phyloP scores from a whole-genome alignment of 2,797 vertebrate species.

The Microctenopoma steveboyesi region DNA sequence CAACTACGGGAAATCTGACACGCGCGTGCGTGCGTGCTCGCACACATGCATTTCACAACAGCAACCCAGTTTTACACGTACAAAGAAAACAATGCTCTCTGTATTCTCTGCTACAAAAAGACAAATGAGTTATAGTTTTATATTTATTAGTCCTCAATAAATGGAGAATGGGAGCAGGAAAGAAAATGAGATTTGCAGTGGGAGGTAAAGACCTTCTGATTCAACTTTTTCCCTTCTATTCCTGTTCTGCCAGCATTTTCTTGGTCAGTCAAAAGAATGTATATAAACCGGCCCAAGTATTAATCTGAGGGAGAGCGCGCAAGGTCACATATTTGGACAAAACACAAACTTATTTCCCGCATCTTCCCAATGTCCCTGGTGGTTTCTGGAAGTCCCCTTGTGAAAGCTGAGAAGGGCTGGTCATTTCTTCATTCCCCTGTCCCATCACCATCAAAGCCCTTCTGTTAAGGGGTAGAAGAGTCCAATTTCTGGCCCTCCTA shows the following conservation, averaged over 20 bases:
- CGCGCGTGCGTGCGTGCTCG: neutral
- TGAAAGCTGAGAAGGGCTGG: slow-evolving; percentile 73
- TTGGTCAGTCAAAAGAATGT: slow-evolving; percentile 14
- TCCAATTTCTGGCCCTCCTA: slow-evolving; percentile 70
- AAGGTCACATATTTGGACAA: slow-evolving; percentile 55
- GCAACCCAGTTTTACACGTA: slow-evolving; percentile 9
- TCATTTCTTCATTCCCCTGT: slow-evolving; percentile 58
- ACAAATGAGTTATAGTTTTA: slow-evolving; percentile 16
- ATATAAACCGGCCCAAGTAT: slow-evolving; percentile 2
- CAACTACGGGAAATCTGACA: slow-evolving; percentile 82
- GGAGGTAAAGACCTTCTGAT: slow-evolving; percentile 11
- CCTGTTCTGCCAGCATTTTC: slow-evolving; percentile 22
- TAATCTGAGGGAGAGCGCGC: slow-evolving; percentile 24
- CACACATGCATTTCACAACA: too few species aligned
- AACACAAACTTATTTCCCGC: slow-evolving; percentile 51
- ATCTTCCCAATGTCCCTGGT: slow-evolving; percentile 54
- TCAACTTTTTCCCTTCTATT: slow-evolving; percentile 13
- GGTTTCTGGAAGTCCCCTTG: slow-evolving; percentile 70
- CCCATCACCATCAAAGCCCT: slow-evolving; percentile 73
- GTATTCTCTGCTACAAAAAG: slow-evolving; percentile 31
- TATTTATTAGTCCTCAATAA: slow-evolving; percentile 21
- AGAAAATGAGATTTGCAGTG: slow-evolving; percentile 21
- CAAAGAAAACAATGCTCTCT: slow-evolving; percentile 59
- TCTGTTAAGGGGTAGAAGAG: slow-evolving; percentile 66
- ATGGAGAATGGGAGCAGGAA: slow-evolving; percentile 9